phyloP scores from a whole-genome alignment of 1,140 invertebrate genomes.

The Platorchestia sp. region DNA sequence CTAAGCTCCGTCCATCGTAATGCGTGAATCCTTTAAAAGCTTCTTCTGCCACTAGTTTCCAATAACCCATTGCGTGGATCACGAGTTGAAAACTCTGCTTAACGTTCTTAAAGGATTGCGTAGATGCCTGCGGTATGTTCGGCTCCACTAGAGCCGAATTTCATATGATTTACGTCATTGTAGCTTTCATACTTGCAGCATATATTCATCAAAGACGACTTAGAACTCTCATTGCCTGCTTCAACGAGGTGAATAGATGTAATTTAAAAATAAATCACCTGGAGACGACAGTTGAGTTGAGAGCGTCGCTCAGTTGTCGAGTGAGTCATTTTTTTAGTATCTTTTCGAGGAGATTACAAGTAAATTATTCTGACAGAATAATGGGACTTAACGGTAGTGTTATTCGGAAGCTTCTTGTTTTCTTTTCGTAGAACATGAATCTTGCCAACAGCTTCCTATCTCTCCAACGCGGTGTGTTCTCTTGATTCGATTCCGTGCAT shows the following conservation, averaged over 20 bases:
- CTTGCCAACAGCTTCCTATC: neutral
- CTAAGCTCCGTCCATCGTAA: neutral
- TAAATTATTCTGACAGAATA: neutral
- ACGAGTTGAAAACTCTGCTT: neutral
- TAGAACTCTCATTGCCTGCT: too few relatives aligned
- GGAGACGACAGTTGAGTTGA: neutral
- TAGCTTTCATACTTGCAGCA: too few relatives aligned
- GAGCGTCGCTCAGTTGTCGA: neutral
- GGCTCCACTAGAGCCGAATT: too few relatives aligned
- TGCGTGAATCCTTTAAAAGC: neutral
- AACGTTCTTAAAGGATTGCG: neutral
- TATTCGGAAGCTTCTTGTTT: neutral
- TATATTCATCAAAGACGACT: neutral
- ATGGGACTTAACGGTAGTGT: neutral
- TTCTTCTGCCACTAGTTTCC: neutral
- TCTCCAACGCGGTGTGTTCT: neutral
- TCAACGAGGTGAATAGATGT: neutral
- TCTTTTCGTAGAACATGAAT: neutral
- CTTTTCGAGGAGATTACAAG: neutral
- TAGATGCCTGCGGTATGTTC: too few relatives aligned
- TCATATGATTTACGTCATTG: too few relatives aligned
- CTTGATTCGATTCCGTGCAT: neutral
- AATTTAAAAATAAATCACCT: neutral
- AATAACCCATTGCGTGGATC: neutral
- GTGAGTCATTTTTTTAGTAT: neutral